Conservation (phyloP, 2,888 invertebrate species). For the Epinotia brunnichana region DNA sequence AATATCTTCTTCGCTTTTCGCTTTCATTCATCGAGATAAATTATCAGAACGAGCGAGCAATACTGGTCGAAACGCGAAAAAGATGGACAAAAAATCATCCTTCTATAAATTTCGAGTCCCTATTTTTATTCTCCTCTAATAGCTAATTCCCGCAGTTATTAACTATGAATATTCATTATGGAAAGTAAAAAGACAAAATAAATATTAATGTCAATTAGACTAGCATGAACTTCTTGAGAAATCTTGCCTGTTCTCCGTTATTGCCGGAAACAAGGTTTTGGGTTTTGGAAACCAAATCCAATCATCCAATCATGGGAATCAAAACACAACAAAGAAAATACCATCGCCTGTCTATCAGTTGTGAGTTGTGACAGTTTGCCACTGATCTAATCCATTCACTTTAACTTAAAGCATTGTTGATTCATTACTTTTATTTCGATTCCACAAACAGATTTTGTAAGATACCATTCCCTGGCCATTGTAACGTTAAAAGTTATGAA, state of each 20-base stretch:
- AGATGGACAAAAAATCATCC: no score
- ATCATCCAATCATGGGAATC: not conserved
- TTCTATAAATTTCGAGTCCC: no score
- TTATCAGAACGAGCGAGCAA: no score
- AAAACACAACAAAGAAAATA: not conserved
- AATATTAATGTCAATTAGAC: not conserved
- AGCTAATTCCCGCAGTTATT: no score
- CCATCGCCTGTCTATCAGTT: conserved; percentile 2
- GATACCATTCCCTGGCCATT: conserved; percentile 5
- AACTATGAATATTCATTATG: no score
- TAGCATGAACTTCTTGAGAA: not conserved
- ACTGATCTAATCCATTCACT: conserved; percentile 7
- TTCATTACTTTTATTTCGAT: conserved; percentile 9
- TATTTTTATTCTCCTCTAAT: no score
- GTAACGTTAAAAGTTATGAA: conserved; percentile 24
- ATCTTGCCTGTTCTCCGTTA: not conserved
- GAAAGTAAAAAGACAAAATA: no score
- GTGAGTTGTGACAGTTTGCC: conserved; percentile 7
- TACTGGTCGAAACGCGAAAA: no score
- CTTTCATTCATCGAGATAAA: no score
- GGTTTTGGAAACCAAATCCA: not conserved
- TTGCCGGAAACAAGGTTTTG: not conserved
- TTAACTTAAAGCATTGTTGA: conserved; percentile 11
- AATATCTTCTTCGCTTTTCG: no score
- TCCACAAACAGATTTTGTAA: conserved; percentile 5